Evolutionary conservation across 2,888 invertebrate species (phyloP).

Genomic region (Carabus problematicus): DNA sequence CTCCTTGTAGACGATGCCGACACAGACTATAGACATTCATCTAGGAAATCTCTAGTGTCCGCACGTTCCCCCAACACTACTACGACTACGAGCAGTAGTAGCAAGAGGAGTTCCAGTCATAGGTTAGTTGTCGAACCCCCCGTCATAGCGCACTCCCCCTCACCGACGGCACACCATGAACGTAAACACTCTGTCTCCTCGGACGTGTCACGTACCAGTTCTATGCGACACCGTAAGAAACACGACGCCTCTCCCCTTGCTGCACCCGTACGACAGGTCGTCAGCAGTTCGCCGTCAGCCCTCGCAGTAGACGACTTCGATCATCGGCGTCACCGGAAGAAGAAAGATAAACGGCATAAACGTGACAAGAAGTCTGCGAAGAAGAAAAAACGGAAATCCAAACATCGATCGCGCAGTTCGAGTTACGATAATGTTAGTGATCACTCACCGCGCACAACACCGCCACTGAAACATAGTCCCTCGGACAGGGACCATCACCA

Average conservation of each 20-base stretch:
- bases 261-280: conserved; percentile 49
- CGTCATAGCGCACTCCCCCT: conserved; percentile 61
- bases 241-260: conserved; percentile 53
- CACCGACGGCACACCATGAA: conserved; percentile 61
- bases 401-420: conserved; percentile 72
- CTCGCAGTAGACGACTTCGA: conserved; percentile 30
- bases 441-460: conserved; percentile 58
- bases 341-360: conserved; percentile 79
- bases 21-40: conserved; percentile 31
- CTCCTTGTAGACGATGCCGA: conserved; percentile 32
- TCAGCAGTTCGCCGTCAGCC: conserved; percentile 48
- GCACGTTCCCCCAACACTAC: conserved; percentile 44
- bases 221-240: conserved; percentile 55
- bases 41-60: conserved; percentile 32
- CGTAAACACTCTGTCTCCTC: conserved; percentile 58
- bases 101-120: conserved; percentile 49
- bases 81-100: background rate
- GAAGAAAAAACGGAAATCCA: conserved; percentile 72
- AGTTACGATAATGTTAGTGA: conserved; percentile 72
- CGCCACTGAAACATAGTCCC: conserved; percentile 43
- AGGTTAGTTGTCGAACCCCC: conserved; percentile 56
- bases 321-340: conserved; percentile 64
- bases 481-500: conserved; percentile 44
- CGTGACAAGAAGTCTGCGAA: conserved; percentile 70
- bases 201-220: conserved; percentile 57